phyloP scores from a whole-genome alignment of 1,140 invertebrate genomes.

The Helicoverpa armigera region DNA sequence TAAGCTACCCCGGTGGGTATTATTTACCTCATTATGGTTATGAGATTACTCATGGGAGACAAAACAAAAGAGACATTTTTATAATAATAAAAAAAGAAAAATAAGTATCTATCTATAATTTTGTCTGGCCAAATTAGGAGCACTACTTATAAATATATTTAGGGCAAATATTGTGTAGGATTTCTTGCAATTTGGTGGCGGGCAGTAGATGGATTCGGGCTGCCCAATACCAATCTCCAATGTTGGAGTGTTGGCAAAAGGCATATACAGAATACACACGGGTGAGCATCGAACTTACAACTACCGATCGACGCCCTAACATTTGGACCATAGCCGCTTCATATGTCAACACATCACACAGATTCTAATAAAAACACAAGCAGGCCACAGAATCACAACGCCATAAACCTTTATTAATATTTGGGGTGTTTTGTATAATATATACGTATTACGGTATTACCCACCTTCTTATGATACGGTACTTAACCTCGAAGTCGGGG shows the following conservation, averaged over 20 bases:
- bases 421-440: constrained; percentile 10
- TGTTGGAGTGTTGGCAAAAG: too few relatives aligned
- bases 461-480: constrained; percentile 15
- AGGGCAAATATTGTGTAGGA: too few relatives aligned
- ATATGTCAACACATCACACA: not conserved
- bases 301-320: too few relatives aligned
- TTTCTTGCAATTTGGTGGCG: too few relatives aligned
- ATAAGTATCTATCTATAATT: too few relatives aligned
- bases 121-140: too few relatives aligned
- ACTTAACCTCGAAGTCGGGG: constrained; percentile 17
- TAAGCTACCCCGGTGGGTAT: not conserved
- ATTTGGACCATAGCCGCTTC: not conserved
- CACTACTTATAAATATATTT: too few relatives aligned
- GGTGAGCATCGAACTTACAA: too few relatives aligned
- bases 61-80: not conserved
- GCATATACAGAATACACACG: too few relatives aligned
- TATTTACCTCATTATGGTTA: not conserved
- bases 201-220: too few relatives aligned
- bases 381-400: not conserved
- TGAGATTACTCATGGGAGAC: not conserved
- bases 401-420: constrained; percentile 26
- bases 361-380: constrained; percentile 21
- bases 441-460: too few relatives aligned
- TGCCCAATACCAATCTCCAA: too few relatives aligned
- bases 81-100: not conserved